Base-by-base conservation (phyloP, 2,113 vertebrate species). In the Prunella himalayana region DNA sequence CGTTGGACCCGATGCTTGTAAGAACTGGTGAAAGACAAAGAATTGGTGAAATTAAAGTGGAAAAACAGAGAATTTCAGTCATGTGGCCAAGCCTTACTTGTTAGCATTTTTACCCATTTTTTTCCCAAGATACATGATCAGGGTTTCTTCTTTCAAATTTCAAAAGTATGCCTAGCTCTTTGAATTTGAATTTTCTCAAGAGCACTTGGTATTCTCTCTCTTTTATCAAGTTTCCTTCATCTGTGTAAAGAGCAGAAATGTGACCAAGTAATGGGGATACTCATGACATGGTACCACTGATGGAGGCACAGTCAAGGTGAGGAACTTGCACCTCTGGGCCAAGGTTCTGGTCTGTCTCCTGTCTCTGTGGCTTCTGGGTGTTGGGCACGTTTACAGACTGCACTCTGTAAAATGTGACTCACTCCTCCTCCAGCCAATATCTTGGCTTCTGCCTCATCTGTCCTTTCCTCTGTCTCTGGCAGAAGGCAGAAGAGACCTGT, bases 131-230 rank as follows among this genome's bases (percentile, higher is more conserved):
- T 75, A 63, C 6, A 9, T 9, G 13, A 24, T 13, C 7, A 27
- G 13, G 21, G 60, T 92, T 81, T 92, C 66, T 69, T 81, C 60
- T 92, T 90, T 72, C 35, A 21, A 3, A 77, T 77, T 85, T 86
- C 9, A 0, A 51, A 77, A 93, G n/a, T 45, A 82, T 0, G 2
- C n/a, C 53, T 73, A 35, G 50, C 27, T 75, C 16, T 42, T 14
- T 53, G 57, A 47, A 76, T 88, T 88, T 68, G 41, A 37, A 61
- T 88, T 90, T 72, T 42, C 33, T 59, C 18, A 69, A 69, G 9
- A 82, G 7, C 8, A 28, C 73, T 57, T 42, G 4, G 4, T 66
- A 59, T 66, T 92, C 35, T 91, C 18, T 49, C 31, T 35, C 56
- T 94, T 80, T 78, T 78, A 61, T 65, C 17, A 61, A 24, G 7